These are phyloP conservation scores for Rhynchonycteris naso DNA, from an alignment of 2,797 vertebrate species.

Conservation along the genomic window DNA sequence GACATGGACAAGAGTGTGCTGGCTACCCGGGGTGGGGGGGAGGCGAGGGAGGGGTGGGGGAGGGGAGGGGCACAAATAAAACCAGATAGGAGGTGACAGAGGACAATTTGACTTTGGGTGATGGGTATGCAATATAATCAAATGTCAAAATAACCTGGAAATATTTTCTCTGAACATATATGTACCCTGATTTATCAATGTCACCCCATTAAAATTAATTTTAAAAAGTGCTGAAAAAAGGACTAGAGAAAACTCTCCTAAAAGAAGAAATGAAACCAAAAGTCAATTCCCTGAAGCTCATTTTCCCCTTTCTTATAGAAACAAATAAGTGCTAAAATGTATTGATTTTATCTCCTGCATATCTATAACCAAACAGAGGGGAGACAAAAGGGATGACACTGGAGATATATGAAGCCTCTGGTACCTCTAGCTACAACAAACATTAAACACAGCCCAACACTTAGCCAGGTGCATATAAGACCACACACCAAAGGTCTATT, in stretches of 20 bases:
- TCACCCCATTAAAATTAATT: too few relatives aligned
- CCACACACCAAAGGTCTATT: neutral
- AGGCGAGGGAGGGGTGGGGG: too few relatives aligned
- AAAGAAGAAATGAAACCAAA: neutral
- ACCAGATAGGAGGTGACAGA: too few relatives aligned
- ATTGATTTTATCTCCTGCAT: neutral
- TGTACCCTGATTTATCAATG: too few relatives aligned
- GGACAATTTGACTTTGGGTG: too few relatives aligned
- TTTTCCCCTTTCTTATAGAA: neutral
- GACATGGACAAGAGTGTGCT: too few relatives aligned
- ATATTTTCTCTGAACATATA: too few relatives aligned
- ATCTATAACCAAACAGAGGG: neutral
- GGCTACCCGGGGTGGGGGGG: too few relatives aligned
- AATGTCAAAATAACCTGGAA: too few relatives aligned
- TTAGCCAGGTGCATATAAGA: neutral
- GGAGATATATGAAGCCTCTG: neutral
- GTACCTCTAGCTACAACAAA: neutral
- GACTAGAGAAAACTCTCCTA: neutral
- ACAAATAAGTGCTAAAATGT: neutral
- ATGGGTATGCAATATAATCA: too few relatives aligned
- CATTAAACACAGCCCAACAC: neutral
- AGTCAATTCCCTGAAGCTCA: neutral
- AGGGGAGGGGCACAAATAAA: too few relatives aligned
- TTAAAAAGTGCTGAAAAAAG: too few relatives aligned
- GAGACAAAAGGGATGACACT: neutral